Percentiles rank a stretch among this genome's conserved stretches.
Conservation (phyloP, 2,888 invertebrate genomes). For the Criorhina ranunculi region DNA sequence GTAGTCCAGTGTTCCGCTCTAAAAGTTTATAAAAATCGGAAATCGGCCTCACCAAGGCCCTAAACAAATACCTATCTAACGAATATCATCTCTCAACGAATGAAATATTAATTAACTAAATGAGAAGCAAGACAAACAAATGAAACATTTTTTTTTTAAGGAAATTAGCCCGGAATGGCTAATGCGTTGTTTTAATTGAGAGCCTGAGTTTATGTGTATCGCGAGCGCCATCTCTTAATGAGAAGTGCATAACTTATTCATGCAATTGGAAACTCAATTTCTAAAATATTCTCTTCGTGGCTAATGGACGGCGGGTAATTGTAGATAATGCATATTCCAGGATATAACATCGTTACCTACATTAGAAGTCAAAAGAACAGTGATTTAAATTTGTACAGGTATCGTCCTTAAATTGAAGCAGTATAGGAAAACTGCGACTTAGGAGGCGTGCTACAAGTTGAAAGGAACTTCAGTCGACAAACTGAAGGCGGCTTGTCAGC, state of each 20-base stretch:
- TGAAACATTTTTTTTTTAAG: no score
- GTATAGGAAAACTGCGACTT: no score
- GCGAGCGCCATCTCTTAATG: conserved; percentile 43
- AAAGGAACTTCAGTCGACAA: no score
- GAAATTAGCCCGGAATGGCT: conserved; percentile 61
- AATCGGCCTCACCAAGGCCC: background rate
- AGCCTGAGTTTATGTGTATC: conserved; percentile 24
- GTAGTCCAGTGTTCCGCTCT: background rate
- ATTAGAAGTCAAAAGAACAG: no score
- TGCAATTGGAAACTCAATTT: conserved; percentile 70
- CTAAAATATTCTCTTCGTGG: conserved; percentile 47
- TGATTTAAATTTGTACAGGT: conserved; percentile 1
- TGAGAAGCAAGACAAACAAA: conserved; percentile 55
- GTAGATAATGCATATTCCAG: conserved; percentile 40
- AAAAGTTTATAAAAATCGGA: conserved; percentile 23
- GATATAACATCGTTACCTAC: conserved; percentile 10
- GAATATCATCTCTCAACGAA: conserved; percentile 34
- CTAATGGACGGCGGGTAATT: conserved; percentile 64
- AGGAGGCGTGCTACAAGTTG: no score
- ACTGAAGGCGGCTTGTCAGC: no score
- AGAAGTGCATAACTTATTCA: conserved; percentile 72
- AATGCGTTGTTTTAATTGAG: conserved; percentile 73
- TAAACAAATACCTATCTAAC: conserved; percentile 22
- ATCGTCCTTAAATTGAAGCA: background rate
- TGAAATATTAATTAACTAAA: conserved; percentile 74